These are phyloP conservation scores for Luperina nickerlii DNA, from an alignment of 2,888 invertebrate species.

Conservation along the genomic window DNA sequence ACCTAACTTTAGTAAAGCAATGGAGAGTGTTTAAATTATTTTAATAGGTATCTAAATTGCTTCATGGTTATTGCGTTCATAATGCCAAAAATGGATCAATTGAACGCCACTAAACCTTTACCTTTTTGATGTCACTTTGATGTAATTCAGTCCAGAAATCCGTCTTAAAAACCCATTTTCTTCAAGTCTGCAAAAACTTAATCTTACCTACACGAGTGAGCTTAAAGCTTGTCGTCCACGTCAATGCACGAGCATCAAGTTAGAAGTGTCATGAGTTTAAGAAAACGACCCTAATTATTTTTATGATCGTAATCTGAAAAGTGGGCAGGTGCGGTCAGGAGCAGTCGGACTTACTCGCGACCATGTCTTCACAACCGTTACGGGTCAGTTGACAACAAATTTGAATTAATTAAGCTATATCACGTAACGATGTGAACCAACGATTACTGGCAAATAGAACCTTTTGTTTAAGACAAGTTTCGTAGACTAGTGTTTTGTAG, in stretches of 20 bases:
- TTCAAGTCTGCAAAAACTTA: conserved; percentile 9
- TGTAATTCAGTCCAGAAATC: not conserved
- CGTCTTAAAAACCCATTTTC: not conserved
- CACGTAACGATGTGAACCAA: conserved; percentile 59
- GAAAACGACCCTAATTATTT: conserved; percentile 60
- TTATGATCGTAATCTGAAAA: conserved; percentile 61
- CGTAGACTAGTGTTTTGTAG: conserved; percentile 39
- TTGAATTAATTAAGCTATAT: conserved; percentile 63
- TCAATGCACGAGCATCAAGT: conserved; percentile 33
- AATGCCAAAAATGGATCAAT: not conserved
- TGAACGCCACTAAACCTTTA: not conserved
- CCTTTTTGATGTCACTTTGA: not conserved
- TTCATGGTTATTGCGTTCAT: not conserved
- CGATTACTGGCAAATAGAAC: conserved; percentile 47
- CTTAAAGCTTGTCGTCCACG: conserved; percentile 9
- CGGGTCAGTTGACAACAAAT: conserved; percentile 64
- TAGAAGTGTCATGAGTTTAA: conserved; percentile 50
- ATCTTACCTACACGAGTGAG: conserved; percentile 17
- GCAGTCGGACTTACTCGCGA: conserved; percentile 40
- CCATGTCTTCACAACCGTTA: conserved; percentile 60
- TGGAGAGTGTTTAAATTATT: not conserved
- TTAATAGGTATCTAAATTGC: not conserved
- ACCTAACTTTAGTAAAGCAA: not conserved
- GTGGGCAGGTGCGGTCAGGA: conserved; percentile 48
- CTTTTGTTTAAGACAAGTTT: conserved; percentile 58